Base-by-base conservation (phyloP, 2,797 vertebrate genomes). In the Aselliscus stoliczkanus region DNA sequence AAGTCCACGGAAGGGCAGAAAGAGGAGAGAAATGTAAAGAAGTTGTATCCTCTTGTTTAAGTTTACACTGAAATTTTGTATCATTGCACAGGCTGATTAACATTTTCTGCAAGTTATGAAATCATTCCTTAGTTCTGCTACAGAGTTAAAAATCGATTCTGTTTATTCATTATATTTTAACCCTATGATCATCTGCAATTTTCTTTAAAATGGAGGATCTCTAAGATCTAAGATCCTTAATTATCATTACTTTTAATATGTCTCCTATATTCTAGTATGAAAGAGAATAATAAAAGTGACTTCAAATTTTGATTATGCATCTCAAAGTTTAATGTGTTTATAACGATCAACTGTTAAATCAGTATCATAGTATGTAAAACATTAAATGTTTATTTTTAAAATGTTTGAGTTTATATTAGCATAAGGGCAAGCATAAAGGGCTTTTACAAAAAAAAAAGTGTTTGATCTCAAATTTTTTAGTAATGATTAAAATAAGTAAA, bases 401-500 rank as follows among this genome's bases (percentile, higher is more conserved):
- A 23, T 58, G 13, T 73, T 95, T 93, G 64, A 67, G 29, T 81
- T 95, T 76, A 47, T 89, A 76, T 88, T 70, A 72, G 31, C 62
- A n/a, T 52, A 70, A n/a, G 44, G 29, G 31, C 67, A 94, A 72
- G 23, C 83, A 94, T 85, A 50, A 92, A 93, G 15, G 54, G 4
- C 14, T 85, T 85, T 90, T 82, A 10, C 9, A 81, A 95, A 89
- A 92, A 77, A 56, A 76, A 54, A 65, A 81, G 20, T 18, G 2
- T 83, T 69, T 79, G 50, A 80, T 77, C 7, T 50, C 5, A 79
- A 89, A 67, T 5, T 15, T 70, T 92, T 94, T 85, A 80, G 58
- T 92, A 92, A 96, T 97, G 94, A 98, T 96, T 92, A 85, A 95
- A 97, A 75, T 85, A 90, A 88, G 82, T 95, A 95, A 97, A 98